Percentiles rank a stretch among this genome's conserved stretches.
Evolutionary conservation across 2,888 invertebrate species (phyloP).

Genomic region (Julus scanicus): DNA sequence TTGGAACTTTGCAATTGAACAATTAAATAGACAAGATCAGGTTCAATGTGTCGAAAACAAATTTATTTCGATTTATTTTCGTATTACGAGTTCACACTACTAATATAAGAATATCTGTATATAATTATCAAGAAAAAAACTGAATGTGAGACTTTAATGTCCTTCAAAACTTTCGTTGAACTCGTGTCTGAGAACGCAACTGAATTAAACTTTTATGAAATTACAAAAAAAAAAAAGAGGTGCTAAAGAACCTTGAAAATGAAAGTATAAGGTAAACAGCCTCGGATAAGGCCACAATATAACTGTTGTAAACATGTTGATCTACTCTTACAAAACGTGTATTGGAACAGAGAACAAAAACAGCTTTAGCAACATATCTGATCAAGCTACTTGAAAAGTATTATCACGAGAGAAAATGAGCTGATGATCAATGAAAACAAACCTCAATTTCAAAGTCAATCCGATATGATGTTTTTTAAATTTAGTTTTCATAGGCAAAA

Average conservation of each 20-base stretch:
- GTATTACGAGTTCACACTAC: neutral
- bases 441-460: too few species aligned
- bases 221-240: neutral
- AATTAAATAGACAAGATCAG: neutral
- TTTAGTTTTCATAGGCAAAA: too few species aligned
- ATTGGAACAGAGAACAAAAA: neutral
- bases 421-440: too few species aligned
- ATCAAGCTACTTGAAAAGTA: neutral
- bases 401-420: neutral
- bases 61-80: neutral
- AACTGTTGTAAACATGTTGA: neutral
- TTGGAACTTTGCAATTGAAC: neutral
- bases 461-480: too few species aligned
- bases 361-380: neutral
- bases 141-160: neutral
- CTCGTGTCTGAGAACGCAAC: neutral
- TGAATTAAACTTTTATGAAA: neutral
- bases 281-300: neutral
- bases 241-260: neutral
- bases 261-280: conserved; percentile 1
- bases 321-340: neutral
- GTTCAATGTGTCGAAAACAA: neutral
- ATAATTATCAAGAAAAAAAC: neutral
- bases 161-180: neutral
- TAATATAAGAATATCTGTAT: neutral